phyloP scores from a whole-genome alignment of 2,888 invertebrate species.

The Lasioglossum zephyrum region DNA sequence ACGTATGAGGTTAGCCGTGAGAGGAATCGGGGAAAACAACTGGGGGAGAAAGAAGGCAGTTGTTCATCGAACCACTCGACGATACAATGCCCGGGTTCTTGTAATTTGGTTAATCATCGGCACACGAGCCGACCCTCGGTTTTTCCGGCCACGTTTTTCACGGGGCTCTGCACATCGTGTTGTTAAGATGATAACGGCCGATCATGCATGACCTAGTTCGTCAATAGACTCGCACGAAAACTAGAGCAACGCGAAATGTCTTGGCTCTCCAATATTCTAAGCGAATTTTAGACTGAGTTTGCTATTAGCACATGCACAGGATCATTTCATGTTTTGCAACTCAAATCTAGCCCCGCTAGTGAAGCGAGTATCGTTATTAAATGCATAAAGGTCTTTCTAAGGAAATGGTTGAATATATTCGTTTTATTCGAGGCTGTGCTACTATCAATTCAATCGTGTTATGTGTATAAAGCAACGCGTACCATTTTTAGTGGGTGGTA shows the following conservation, averaged over 20 bases:
- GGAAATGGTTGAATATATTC: neutral
- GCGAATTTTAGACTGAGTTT: neutral
- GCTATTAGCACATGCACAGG: neutral
- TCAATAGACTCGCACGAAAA: neutral
- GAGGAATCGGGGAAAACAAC: conserved; percentile 39
- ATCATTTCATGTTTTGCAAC: neutral
- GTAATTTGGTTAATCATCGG: conserved; percentile 67
- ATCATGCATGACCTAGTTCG: conserved; percentile 21
- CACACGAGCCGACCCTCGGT: conserved; percentile 24
- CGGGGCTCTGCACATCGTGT: conserved; percentile 1
- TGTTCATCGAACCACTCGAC: conserved; percentile 53
- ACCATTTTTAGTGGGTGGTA: neutral
- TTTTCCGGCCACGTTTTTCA: conserved; percentile 16
- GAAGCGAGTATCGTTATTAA: neutral
- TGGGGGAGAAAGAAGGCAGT: conserved; percentile 14
- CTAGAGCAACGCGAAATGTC: conserved; percentile 21
- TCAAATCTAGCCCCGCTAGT: neutral
- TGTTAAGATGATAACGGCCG: conserved; percentile 16
- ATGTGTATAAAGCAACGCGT: neutral
- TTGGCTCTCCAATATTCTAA: too few species aligned
- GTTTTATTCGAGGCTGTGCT: neutral
- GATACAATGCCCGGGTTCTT: conserved; percentile 49
- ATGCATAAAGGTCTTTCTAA: neutral
- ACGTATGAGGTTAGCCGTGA: conserved; percentile 37
- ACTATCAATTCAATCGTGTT: neutral